Conservation (phyloP, 2,797 vertebrate species). For the Phoeniculus purpureus region DNA sequence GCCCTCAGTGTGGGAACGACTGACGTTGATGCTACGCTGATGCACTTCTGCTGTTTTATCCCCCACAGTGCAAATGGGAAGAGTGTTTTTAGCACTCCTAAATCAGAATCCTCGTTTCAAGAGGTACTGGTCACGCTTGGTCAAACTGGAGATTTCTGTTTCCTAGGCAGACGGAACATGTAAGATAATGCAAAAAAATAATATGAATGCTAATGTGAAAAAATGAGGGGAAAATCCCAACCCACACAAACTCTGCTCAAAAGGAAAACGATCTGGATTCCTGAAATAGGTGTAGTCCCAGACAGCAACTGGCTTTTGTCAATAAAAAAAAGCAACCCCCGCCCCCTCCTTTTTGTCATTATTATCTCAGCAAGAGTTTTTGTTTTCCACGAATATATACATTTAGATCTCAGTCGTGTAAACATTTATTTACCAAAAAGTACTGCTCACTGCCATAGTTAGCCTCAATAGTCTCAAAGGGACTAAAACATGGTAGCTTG, state of each 20-base stretch:
- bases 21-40: neutral
- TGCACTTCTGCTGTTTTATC: neutral
- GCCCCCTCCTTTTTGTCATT: neutral
- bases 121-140: neutral
- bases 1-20: neutral
- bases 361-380: neutral
- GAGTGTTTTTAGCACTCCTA: neutral
- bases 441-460: conserved; percentile 60
- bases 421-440: conserved; percentile 60
- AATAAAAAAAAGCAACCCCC: neutral
- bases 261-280: neutral
- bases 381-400: conserved; percentile 33
- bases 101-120: neutral
- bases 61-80: neutral
- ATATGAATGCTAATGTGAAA: neutral
- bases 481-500: conserved; percentile 64
- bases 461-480: conserved; percentile 67
- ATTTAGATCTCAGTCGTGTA: conserved; percentile 31
- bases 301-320: neutral
- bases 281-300: neutral
- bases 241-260: neutral
- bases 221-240: neutral
- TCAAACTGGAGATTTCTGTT: neutral
- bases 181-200: neutral
- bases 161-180: neutral